Base-by-base conservation (phyloP, 2,797 vertebrate genomes). In the Myotis daubentonii region DNA sequence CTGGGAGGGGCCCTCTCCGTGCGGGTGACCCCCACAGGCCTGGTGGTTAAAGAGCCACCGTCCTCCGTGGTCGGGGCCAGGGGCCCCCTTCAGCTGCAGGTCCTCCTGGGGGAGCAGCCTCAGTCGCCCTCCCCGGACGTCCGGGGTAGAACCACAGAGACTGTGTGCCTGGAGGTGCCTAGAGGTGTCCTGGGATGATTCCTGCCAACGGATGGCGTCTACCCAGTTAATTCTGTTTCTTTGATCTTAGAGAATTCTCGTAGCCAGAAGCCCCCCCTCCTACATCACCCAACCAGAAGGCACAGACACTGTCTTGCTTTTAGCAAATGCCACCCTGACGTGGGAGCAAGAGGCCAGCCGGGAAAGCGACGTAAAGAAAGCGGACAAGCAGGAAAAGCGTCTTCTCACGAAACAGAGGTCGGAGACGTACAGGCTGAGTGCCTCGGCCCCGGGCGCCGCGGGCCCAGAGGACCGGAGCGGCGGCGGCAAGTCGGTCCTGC, bases 281-380 rank as follows among this genome's bases (percentile, higher is more conserved):
- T 99, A 99, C 96, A 89, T 99, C 97, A 95, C 60, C 11, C 98
- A 97, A n/a, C 96, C 90, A 70, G 97, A 97, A 86, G 96, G 98
- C 78, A 96, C 96, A 66, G 94, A 89, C 33, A 98, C 96, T 6
- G 98, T 99, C 16, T 94, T 99, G 72, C 96, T 98, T 79, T 97
- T 99, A 98, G 97, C 97, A 91, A 98, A 98, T 20, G 99, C 98
- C 5, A 98, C 98, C 3, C 95, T 99, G 62, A 98, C 98, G 20
- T 99, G 99, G 99, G 96, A 95, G 44, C 94, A 93, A 15, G 94
- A 79, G 47, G 4, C 38, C 89, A 28, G 22, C 23, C 25, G 51
- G 57, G 94, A 87, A 79, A 89, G 33, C 28, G 41, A 78, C 17
- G 49, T 28, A 3, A 44, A 53, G 51, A 81, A 84, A 36, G 19